Percentiles rank a stretch among this genome's conserved stretches.
Conservation (phyloP, 2,113 vertebrate species). For the Suricata suricatta region DNA sequence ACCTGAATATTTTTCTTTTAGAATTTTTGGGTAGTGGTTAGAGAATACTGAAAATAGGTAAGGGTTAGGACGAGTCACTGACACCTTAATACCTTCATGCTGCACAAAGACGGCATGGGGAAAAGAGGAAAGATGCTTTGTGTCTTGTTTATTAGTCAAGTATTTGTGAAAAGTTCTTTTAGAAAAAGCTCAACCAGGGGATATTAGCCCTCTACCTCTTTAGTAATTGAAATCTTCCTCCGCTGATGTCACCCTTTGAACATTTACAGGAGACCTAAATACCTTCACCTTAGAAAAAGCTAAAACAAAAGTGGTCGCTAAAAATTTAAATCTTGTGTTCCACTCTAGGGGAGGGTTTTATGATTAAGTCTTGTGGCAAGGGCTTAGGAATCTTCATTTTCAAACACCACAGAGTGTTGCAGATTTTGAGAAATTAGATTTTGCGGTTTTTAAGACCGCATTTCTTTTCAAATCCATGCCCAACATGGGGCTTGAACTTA, state of each 20-base stretch:
- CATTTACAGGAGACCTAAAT: background rate
- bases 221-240: background rate
- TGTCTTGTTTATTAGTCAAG: background rate
- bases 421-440: constrained; percentile 21
- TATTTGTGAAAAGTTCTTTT: background rate
- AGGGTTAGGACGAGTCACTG: background rate
- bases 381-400: background rate
- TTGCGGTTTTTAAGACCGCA: background rate
- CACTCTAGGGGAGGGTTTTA: background rate
- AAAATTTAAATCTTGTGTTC: background rate
- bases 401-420: background rate
- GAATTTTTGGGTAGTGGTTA: constrained; percentile 20
- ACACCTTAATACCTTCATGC: background rate
- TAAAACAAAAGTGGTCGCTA: background rate
- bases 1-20: background rate
- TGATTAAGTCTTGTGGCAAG: background rate
- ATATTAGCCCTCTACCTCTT: background rate
- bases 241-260: background rate
- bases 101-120: background rate
- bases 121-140: background rate
- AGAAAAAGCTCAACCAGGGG: background rate
- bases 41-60: background rate
- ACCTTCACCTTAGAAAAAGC: background rate
- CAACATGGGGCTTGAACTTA: background rate
- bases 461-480: background rate